Base-by-base conservation (phyloP, 2,888 invertebrate species). In the Caenorhabditis wallacei region DNA sequence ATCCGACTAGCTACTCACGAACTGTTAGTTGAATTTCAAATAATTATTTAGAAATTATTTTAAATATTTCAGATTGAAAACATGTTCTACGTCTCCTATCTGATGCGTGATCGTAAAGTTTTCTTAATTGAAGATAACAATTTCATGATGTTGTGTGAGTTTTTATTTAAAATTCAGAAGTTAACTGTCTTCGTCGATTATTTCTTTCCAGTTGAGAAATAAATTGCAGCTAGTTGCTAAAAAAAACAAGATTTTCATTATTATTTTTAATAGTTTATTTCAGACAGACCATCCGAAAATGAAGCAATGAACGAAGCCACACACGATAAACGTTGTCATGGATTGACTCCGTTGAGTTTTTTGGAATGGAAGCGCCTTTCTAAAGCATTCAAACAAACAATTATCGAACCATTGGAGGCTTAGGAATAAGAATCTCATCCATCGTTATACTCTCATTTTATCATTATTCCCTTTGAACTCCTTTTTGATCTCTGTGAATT, bases 21-120 rank as follows among this genome's bases (percentile, higher is more conserved):
- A 80, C 80, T 7, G 80, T 80, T 16, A 54, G 68, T 13, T 61
- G 7, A 1, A 18, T 48, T 18, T 48, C 43, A n/a, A n/a, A 43
- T 43, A 16, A 43, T 3, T 13, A 18, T 48, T 2, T 18, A 18
- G 2, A 8, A 37, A 24, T 26, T 35, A 18, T 22, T 13, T 24
- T 24, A 24, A 26, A 4, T 13, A 51, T 64, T 81, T 16, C 68
- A 80, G 80, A 71, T 81, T 16, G 81, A 82, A 57, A 82, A 82
- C 53, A 82, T 82, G 76, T 82, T 82, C 35, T 82, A 82, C 35
- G 70, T 82, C 43, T 82, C 76, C 5, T 76, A 82, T 61, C 46
- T 76, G 20, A 71, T 82, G 74, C 81, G 75, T 48, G 80, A 81
- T 57, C 63, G 70, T 5, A 51, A 69, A 40, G 35, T 69, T 35